Percentiles rank a stretch among this genome's conserved stretches.
Evolutionary conservation across 1,140 invertebrate species (phyloP).

Genomic region (Dufourea novaeangliae): DNA sequence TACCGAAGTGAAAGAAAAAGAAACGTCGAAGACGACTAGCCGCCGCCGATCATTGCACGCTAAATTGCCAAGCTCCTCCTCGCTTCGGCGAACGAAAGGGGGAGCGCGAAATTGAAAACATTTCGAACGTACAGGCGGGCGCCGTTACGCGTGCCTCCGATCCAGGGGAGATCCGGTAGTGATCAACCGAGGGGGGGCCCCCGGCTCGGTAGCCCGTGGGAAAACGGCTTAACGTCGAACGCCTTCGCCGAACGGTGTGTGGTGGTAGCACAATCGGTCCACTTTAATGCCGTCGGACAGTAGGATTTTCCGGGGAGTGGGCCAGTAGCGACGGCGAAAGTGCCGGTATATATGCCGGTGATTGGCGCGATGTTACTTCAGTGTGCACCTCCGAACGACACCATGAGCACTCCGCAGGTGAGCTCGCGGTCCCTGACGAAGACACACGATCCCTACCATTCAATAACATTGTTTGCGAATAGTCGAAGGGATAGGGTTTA

Average conservation of each 20-base stretch:
- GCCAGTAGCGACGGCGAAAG: constrained; percentile 74
- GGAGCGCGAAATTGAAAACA: constrained; percentile 30
- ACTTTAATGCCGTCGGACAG: constrained; percentile 58
- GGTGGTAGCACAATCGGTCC: constrained; percentile 50
- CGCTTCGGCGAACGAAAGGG: constrained; percentile 22
- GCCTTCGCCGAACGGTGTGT: constrained; percentile 32
- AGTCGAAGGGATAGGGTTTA: constrained; percentile 7
- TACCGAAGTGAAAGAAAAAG: constrained; percentile 53
- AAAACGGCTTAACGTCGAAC: constrained; percentile 59
- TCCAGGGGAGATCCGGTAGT: constrained; percentile 59
- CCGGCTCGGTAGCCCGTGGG: constrained; percentile 61
- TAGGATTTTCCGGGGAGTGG: constrained; percentile 75
- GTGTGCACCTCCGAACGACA: constrained; percentile 74
- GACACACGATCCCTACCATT: neutral
- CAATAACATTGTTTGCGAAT: neutral
- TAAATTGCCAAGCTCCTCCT: constrained; percentile 50
- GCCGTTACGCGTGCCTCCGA: constrained; percentile 59
- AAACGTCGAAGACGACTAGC: constrained; percentile 15
- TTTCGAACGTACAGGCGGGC: constrained; percentile 24
- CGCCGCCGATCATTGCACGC: constrained; percentile 4
- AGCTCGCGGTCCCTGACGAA: constrained; percentile 54
- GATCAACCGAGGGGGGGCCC: constrained; percentile 40
- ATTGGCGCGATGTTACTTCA: constrained; percentile 73
- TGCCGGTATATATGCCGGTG: constrained; percentile 78
- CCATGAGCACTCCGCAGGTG: constrained; percentile 78